phyloP scores from a whole-genome alignment of 2,888 invertebrate genomes.

The Alviniconcha strummeri region DNA sequence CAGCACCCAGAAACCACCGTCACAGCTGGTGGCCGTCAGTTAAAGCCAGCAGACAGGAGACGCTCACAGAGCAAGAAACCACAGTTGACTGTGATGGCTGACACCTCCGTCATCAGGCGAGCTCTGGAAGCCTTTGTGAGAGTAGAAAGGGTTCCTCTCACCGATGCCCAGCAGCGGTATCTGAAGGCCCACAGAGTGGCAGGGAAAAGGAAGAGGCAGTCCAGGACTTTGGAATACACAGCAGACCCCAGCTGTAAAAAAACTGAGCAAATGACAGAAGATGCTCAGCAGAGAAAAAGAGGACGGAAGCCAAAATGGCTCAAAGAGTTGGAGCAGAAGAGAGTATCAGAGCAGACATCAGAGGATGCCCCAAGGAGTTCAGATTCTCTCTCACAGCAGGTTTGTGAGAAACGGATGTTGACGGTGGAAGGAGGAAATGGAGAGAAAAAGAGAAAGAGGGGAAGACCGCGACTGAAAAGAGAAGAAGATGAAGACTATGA shows the following conservation, averaged over 20 bases:
- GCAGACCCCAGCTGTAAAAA: too few relatives aligned
- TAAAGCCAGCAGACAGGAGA: too few relatives aligned
- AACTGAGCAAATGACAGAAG: not conserved
- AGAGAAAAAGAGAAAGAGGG: not conserved
- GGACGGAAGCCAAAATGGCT: not conserved
- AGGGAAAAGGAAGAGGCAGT: not conserved
- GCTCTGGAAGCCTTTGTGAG: conserved; percentile 15
- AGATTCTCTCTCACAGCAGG: not conserved
- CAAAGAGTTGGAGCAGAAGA: not conserved
- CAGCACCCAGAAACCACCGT: too few relatives aligned
- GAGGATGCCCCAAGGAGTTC: not conserved
- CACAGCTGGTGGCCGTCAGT: too few relatives aligned
- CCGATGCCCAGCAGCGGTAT: not conserved
- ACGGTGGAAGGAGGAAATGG: not conserved
- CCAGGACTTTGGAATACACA: not conserved
- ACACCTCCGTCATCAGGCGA: not conserved
- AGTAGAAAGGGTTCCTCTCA: not conserved
- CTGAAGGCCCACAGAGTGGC: not conserved
- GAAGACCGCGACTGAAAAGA: not conserved
- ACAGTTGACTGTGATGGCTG: not conserved
- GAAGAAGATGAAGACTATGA: not conserved
- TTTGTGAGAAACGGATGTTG: not conserved
- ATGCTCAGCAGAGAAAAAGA: not conserved
- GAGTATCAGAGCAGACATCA: not conserved
- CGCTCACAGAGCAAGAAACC: too few relatives aligned